Conservation (phyloP, 2,888 invertebrate genomes). For the Melanostoma mellinum region DNA sequence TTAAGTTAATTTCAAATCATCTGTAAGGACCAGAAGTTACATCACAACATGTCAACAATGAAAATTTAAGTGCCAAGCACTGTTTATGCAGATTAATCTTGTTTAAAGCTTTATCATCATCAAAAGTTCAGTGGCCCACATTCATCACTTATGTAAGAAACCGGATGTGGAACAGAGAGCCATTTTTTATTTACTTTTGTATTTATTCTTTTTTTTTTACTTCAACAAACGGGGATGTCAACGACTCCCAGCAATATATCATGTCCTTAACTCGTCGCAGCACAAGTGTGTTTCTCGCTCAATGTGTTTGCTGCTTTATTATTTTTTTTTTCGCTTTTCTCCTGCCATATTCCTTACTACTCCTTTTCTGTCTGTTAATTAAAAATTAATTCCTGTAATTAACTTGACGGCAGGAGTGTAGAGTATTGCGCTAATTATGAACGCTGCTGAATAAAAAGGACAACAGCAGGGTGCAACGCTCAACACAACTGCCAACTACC, state of each 20-base stretch:
- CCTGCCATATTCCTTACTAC: conserved; percentile 20
- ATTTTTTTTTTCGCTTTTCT: conserved; percentile 16
- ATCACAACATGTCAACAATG: too few relatives aligned
- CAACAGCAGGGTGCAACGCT: not conserved
- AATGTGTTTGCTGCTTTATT: conserved; percentile 19
- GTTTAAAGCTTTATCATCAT: conserved; percentile 44
- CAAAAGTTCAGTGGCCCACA: conserved; percentile 44
- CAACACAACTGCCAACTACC: conserved; percentile 24
- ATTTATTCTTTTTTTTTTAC: conserved; percentile 4
- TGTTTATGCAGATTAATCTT: conserved; percentile 14
- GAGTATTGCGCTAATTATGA: conserved; percentile 56
- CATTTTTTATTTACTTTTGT: not conserved
- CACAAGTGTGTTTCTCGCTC: conserved; percentile 13
- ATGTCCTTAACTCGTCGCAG: conserved; percentile 50
- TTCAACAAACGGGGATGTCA: conserved; percentile 43
- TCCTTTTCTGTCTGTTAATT: conserved; percentile 59
- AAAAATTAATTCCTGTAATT: conserved; percentile 68
- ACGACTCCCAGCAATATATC: conserved; percentile 54
- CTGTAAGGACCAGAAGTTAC: too few relatives aligned
- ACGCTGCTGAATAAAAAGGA: conserved; percentile 34
- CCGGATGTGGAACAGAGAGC: conserved; percentile 41
- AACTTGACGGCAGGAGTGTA: conserved; percentile 52
- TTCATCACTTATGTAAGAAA: conserved; percentile 42
- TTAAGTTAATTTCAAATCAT: too few relatives aligned
- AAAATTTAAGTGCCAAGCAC: too few relatives aligned